phyloP scores from a whole-genome alignment of 2,888 invertebrate genomes.

The Serripes groenlandicus region DNA sequence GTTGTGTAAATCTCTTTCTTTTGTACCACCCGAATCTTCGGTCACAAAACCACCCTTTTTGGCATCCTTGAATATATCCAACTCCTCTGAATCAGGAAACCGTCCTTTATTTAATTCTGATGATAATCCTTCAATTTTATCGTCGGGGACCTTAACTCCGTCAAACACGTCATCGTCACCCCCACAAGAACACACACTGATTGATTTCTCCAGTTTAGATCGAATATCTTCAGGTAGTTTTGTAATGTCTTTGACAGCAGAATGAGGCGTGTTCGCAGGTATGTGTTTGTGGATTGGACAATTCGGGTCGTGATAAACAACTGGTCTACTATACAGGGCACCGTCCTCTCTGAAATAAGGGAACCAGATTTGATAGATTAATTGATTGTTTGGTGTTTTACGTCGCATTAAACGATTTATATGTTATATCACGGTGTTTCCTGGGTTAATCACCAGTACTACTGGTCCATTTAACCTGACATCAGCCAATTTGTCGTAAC shows the following conservation, averaged over 20 bases:
- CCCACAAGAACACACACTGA: constrained; percentile 74
- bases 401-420: no score
- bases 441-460: no score
- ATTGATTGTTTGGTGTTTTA: no score
- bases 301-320: constrained; percentile 80
- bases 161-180: constrained; percentile 27
- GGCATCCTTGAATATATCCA: constrained; percentile 13
- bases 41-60: not conserved
- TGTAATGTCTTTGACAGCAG: not conserved
- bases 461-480: no score
- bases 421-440: no score
- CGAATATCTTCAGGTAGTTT: constrained; percentile 34
- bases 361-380: no score
- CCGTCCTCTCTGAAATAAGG: constrained; percentile 67
- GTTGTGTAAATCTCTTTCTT: not conserved
- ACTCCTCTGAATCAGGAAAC: constrained; percentile 17
- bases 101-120: constrained; percentile 7
- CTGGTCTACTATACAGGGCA: constrained; percentile 72
- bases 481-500: no score
- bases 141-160: constrained; percentile 2
- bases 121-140: constrained; percentile 8
- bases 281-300: constrained; percentile 32
- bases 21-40: not conserved
- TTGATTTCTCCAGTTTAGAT: constrained; percentile 51
- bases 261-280: not conserved